Percentiles rank a stretch among this genome's conserved stretches.
Conservation (phyloP, 2,797 vertebrate genomes). For the Sebastes baramenuke region DNA sequence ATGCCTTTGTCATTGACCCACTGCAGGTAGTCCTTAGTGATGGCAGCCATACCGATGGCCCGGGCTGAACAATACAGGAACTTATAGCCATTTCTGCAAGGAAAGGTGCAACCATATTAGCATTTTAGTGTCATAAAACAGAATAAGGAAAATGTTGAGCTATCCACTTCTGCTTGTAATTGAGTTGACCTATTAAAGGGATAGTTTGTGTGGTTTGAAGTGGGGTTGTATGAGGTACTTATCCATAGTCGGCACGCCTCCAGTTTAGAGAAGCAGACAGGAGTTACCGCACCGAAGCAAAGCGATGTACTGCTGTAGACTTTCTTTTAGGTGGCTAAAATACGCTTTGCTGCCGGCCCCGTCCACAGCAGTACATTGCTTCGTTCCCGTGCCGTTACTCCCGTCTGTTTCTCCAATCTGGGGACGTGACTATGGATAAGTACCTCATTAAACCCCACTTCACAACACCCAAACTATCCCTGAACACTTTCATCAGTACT, state of each 20-base stretch:
- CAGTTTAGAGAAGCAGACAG: too few relatives aligned
- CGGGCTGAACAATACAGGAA: conserved; percentile 97
- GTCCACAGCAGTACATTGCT: too few relatives aligned
- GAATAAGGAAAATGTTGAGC: background rate
- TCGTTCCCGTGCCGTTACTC: too few relatives aligned
- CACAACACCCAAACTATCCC: background rate
- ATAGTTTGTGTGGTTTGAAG: background rate
- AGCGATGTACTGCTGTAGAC: too few relatives aligned
- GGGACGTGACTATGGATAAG: background rate
- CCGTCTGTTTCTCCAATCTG: too few relatives aligned
- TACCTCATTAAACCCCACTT: background rate
- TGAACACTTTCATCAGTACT: background rate
- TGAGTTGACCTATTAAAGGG: background rate
- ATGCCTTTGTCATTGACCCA: conserved; percentile 92
- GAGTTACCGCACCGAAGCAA: too few relatives aligned
- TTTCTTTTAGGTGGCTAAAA: too few relatives aligned
- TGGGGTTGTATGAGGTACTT: too few relatives aligned
- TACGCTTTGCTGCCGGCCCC: too few relatives aligned
- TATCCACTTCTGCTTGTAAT: background rate
- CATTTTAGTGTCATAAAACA: background rate
- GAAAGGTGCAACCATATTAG: background rate
- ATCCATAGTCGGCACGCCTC: too few relatives aligned
- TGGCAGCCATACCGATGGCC: conserved; percentile 93
- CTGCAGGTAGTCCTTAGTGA: conserved; percentile 92
- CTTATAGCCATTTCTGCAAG: conserved; percentile 93